Evolutionary conservation across 2,797 vertebrate species (phyloP), one percentile per base, ranked within the genome.

Genomic region (Delichon dasypus): DNA sequence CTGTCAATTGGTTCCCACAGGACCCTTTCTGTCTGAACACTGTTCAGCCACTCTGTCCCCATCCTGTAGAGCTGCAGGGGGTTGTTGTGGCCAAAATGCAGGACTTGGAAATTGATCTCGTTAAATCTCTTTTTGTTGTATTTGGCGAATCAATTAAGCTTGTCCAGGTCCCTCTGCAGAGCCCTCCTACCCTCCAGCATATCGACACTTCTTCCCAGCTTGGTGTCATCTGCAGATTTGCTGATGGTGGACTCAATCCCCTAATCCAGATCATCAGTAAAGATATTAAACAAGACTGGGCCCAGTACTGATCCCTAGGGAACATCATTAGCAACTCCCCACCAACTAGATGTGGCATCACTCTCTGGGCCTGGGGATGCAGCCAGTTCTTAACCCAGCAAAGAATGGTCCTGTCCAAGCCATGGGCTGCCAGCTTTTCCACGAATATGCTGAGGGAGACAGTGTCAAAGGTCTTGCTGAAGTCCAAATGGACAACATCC

Each of bases 331-430:
- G 21, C 15, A 26, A 16, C 8, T 65, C 10, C 3, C 4, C 50
- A 65, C 10, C 26, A 36, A 3, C 6, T 36, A 40, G 40, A 36
- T 20, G 21, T 54, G n/a, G 13, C 21, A 30, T 8, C 16, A 16
- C 27, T 47, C n/a, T 45, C 61, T 30, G n/a, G 40, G 8, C 50
- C 16, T 0, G 0, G 61, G 10, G 48, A 30, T 36, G 2, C 20
- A 15, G 9, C 38, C 48, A 34, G 16, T 45, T 64, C 10, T 1
- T 16, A 53, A 36, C 16, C 12, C 40, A 45, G 32, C 10, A 12
- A 1, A 45, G 40, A 30, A 12, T 10, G 26, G 5, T 25, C 21
- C 50, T 25, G 7, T 36, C 32, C 61, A 45, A 77, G 50, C 26
- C 1, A 0, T 12, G 10, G 32, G 23, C 48, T 54, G 13, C 16